phyloP scores from a whole-genome alignment of 2,888 invertebrate species.

The Cephus pulcher region DNA sequence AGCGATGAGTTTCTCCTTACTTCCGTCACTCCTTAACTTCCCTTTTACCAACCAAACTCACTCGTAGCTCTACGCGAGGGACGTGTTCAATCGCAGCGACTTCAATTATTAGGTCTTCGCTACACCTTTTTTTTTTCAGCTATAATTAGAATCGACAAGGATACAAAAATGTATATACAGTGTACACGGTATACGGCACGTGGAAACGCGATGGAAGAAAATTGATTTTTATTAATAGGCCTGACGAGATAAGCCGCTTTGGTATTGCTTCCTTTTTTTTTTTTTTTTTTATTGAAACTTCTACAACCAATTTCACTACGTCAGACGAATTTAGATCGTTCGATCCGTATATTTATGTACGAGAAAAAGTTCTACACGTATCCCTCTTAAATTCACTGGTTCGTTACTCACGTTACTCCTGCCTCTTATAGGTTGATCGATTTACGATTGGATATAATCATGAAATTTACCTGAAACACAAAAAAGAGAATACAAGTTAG shows the following conservation, averaged over 20 bases:
- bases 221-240: constrained; percentile 37
- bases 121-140: neutral
- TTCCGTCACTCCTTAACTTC: neutral
- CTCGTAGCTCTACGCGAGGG: neutral
- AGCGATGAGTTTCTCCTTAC: neutral
- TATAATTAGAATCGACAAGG: neutral
- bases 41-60: neutral
- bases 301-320: too few species aligned
- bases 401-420: neutral
- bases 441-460: neutral
- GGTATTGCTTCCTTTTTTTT: too few species aligned
- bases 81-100: too few species aligned
- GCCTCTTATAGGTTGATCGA: neutral
- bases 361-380: neutral
- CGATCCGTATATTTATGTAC: too few species aligned
- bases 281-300: too few species aligned
- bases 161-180: neutral
- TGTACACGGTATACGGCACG: neutral
- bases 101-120: neutral
- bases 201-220: constrained; percentile 28
- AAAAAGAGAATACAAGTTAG: constrained; percentile 16
- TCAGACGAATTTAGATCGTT: too few species aligned
- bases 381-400: neutral
- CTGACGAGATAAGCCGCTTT: neutral
- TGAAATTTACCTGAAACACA: constrained; percentile 47